Evolutionary conservation across 2,888 invertebrate genomes (phyloP).

Genomic region (Euzetes globulus): DNA sequence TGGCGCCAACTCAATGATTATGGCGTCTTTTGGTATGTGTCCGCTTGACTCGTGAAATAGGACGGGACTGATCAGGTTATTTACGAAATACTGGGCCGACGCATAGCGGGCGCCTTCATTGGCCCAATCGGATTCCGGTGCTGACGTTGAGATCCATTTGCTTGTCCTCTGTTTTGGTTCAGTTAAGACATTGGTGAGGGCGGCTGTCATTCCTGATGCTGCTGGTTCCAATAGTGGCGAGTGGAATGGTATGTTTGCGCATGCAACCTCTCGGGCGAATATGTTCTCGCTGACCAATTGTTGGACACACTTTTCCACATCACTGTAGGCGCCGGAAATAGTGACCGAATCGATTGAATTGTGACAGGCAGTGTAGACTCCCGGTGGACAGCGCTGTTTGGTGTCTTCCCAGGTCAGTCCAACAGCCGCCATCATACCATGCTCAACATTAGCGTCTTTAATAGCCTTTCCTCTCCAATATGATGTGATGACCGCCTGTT

Average conservation of each 20-base stretch:
- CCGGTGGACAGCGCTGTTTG: slow-evolving; percentile 44
- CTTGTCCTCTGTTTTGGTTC: slow-evolving; percentile 67
- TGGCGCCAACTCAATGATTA: slow-evolving; percentile 88
- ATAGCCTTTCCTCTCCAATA: slow-evolving; percentile 51
- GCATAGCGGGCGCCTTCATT: slow-evolving; percentile 55
- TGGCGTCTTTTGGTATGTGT: slow-evolving; percentile 75
- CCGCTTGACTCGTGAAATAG: slow-evolving; percentile 79
- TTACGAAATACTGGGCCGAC: slow-evolving; percentile 88
- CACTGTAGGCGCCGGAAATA: slow-evolving; percentile 49
- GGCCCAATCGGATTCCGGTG: slow-evolving; percentile 75
- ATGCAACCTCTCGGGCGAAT: slow-evolving; percentile 40
- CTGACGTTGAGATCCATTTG: slow-evolving; percentile 88
- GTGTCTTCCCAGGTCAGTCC: slow-evolving; percentile 47
- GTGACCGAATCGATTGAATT: slow-evolving; percentile 53
- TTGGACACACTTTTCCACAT: slow-evolving; percentile 32
- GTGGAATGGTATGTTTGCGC: slow-evolving; percentile 60
- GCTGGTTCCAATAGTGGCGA: slow-evolving; percentile 79
- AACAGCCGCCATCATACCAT: slow-evolving; percentile 48
- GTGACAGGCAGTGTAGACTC: slow-evolving; percentile 50
- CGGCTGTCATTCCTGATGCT: slow-evolving; percentile 67
- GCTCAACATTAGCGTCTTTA: slow-evolving; percentile 38
- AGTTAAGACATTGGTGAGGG: slow-evolving; percentile 69
- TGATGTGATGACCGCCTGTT: slow-evolving; percentile 52
- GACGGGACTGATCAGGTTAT: slow-evolving; percentile 88
- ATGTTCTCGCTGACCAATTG: slow-evolving; percentile 43